phyloP scores from a whole-genome alignment of 2,113 vertebrate species.

The Ciconia stormi region DNA sequence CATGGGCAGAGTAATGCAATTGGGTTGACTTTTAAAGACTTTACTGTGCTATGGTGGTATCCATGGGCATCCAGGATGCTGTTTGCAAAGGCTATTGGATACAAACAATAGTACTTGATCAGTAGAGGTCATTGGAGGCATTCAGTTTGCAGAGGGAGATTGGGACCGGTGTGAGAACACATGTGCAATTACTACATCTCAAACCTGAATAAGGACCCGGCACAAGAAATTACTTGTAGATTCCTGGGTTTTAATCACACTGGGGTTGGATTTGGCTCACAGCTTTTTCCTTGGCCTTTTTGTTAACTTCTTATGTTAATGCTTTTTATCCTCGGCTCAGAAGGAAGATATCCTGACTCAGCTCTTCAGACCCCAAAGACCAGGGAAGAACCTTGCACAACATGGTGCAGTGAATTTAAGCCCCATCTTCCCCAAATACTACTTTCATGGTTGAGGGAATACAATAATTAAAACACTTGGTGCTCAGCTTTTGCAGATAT shows the following conservation, averaged over 20 bases:
- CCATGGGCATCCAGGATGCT: background rate
- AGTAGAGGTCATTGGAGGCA: fast-evolving
- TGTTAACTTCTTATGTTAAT: background rate
- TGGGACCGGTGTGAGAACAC: background rate
- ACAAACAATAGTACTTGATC: background rate
- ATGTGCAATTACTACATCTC: background rate
- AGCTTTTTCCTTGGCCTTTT: background rate
- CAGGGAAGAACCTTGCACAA: background rate
- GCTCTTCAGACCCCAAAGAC: background rate
- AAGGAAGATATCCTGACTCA: background rate
- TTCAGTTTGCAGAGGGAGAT: background rate
- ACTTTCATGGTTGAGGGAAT: background rate
- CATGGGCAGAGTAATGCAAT: fast-evolving
- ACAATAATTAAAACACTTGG: fast-evolving
- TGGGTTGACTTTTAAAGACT: background rate
- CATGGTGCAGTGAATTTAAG: background rate
- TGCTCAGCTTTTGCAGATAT: background rate
- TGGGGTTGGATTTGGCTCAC: background rate
- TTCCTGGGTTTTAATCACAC: background rate
- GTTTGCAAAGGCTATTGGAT: background rate
- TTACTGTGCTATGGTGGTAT: background rate
- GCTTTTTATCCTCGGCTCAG: background rate
- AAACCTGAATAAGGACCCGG: background rate
- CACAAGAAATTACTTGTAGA: background rate
- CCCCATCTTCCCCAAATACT: background rate